Percentiles rank a stretch among this genome's conserved stretches.
These are phyloP conservation scores for Coregonus sp. DNA, from an alignment of 2,797 vertebrate species.

Conservation along the genomic window DNA sequence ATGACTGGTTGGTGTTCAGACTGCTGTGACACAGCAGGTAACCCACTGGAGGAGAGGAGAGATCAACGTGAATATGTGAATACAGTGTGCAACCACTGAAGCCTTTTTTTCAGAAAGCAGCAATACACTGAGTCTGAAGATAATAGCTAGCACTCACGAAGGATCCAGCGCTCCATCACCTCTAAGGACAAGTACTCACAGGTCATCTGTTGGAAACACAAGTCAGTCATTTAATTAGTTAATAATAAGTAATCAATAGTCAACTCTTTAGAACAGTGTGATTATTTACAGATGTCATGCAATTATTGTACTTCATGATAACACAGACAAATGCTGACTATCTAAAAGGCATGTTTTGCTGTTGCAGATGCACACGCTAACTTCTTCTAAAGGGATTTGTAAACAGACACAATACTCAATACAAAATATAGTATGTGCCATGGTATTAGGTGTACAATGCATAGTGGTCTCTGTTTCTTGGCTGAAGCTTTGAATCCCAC, in stretches of 20 bases:
- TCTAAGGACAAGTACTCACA: constrained; percentile 91
- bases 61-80: not conserved
- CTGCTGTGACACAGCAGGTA: constrained; percentile 90
- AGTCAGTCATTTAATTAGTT: not conserved
- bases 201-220: constrained; percentile 77
- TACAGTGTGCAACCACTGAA: not conserved
- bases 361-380: no score
- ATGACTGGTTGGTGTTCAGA: constrained; percentile 75
- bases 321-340: no score
- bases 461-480: no score
- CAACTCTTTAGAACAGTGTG: no score
- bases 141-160: constrained; percentile 77
- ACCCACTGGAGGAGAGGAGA: constrained; percentile 76
- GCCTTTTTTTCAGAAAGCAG: not conserved
- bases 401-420: no score
- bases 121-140: not conserved
- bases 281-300: not conserved
- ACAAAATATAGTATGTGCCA: no score
- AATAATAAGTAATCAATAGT: not conserved
- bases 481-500: no score
- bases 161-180: constrained; percentile 92
- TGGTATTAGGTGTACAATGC: no score
- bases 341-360: no score
- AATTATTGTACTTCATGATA: no score
- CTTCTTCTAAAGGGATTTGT: no score